Evolutionary conservation across 1,140 invertebrate species (phyloP), one percentile per base, ranked within the genome.

Genomic region (Pteromalus puparum): DNA sequence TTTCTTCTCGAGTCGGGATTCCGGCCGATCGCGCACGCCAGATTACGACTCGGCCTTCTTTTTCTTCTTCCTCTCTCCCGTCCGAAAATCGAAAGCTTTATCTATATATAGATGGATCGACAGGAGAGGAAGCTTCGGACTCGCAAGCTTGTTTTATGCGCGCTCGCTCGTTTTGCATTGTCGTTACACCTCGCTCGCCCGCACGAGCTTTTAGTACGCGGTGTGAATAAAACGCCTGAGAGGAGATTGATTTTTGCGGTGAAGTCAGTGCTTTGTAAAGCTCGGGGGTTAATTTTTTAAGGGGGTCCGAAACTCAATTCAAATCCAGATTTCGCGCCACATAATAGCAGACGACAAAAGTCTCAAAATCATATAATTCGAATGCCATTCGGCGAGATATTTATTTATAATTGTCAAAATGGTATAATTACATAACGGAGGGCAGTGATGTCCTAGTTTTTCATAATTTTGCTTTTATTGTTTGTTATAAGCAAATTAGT

Each of bases 21-120:
- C 30, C 77, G 77, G n/a, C 18, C 78, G 78, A 80, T 80, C 78
- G 78, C 34, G 30, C 34, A 46, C 67, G 15, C 4, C 30, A 80
- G 78, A 80, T 80, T 80, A 81, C 38, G 46, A 24, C 28, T 42
- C 34, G 78, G 77, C 9, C 30, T 42, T 42, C 61, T 78, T 34
- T 12, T 68, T 42, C 77, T 38, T 38, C 46, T 34, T 38, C 78
- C n/a, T 13, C 75, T 46, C 9, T 38, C 72, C 34, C 48, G 13
- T 53, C 18, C 48, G 12, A 61, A 61, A 61, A 21, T n/a, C 53
- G 53, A 61, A 21, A 3, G 53, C 21, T 61, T 61, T 61, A n/a
- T 61, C 18, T 5, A 18, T n/a, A n/a, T 61, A 61, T n/a, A n/a
- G 15, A 61, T 15, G 53, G 53, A 61, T 21, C 15, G 53, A 34